Conservation (phyloP, 35 echinoderm and acorn worm species). For the Lytechinus variegatus region DNA sequence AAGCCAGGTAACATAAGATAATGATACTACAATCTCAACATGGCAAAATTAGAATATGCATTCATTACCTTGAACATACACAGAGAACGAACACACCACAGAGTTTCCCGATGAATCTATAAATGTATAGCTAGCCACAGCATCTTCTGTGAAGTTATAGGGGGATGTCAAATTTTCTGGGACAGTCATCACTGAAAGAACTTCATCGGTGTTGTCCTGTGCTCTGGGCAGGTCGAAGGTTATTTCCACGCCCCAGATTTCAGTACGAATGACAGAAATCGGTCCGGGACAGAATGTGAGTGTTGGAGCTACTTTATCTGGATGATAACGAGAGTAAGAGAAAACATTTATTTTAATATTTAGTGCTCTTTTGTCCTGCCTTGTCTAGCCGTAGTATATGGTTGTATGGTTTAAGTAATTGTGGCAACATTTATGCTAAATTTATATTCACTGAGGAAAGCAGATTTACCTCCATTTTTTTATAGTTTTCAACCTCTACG, state of each 20-base stretch:
- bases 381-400: too few relatives aligned
- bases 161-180: conserved; percentile 72
- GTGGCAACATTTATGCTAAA: too few relatives aligned
- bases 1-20: too few relatives aligned
- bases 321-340: not conserved
- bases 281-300: conserved; percentile 69
- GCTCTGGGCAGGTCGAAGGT: conserved; percentile 70
- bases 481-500: too few relatives aligned
- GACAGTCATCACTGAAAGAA: conserved; percentile 31
- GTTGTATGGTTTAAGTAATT: too few relatives aligned
- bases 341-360: not conserved
- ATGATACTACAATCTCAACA: too few relatives aligned
- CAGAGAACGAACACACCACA: conserved; percentile 58
- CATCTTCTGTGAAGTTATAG: conserved; percentile 65
- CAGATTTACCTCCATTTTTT: too few relatives aligned
- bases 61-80: conserved; percentile 68
- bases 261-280: conserved; percentile 43
- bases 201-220: conserved; percentile 66
- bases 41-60: not conserved
- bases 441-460: too few relatives aligned
- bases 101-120: conserved; percentile 60
- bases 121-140: conserved; percentile 67
- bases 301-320: conserved; percentile 59
- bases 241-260: conserved; percentile 4
- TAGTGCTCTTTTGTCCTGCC: too few relatives aligned